Percentiles rank a stretch among this genome's conserved stretches.
Evolutionary conservation across 2,113 vertebrate species (phyloP).

Genomic region (Otocyon megalotis): DNA sequence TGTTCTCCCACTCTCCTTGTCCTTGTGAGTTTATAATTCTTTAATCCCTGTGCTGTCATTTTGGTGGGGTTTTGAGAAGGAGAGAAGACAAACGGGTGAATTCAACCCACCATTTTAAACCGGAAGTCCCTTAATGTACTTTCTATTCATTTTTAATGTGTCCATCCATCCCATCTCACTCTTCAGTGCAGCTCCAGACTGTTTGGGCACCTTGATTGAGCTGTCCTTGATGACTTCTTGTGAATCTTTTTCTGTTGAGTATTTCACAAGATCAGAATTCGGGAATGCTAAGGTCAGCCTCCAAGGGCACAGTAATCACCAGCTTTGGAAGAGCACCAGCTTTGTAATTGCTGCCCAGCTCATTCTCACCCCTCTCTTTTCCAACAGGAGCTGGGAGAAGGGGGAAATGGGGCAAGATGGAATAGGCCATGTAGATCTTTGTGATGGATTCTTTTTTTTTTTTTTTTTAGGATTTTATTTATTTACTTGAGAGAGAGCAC

Average conservation of each 20-base stretch:
- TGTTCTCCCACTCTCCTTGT: background rate
- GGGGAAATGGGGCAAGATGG: background rate
- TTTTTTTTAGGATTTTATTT: too few relatives aligned
- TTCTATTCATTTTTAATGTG: conserved; percentile 30
- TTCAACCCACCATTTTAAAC: conserved; percentile 11
- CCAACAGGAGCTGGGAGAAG: background rate
- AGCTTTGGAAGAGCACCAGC: background rate
- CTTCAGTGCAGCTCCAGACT: background rate
- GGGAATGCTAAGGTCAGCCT: background rate
- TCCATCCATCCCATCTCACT: conserved; percentile 21
- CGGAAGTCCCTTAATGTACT: conserved; percentile 34
- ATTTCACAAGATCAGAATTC: conserved; percentile 22
- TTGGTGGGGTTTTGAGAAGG: background rate
- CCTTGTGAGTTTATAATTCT: background rate
- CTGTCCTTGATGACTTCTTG: background rate
- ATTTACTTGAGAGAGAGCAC: too few relatives aligned
- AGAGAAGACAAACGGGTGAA: background rate
- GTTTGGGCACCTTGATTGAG: background rate
- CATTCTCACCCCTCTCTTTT: background rate
- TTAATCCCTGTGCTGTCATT: background rate
- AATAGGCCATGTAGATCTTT: background rate
- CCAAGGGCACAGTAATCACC: rapidly evolving
- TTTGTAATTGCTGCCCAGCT: background rate
- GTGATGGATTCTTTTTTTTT: background rate
- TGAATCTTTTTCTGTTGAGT: background rate